Base-by-base conservation (phyloP, 2,797 vertebrate species). In the Schizopygopsis pylzovi region DNA sequence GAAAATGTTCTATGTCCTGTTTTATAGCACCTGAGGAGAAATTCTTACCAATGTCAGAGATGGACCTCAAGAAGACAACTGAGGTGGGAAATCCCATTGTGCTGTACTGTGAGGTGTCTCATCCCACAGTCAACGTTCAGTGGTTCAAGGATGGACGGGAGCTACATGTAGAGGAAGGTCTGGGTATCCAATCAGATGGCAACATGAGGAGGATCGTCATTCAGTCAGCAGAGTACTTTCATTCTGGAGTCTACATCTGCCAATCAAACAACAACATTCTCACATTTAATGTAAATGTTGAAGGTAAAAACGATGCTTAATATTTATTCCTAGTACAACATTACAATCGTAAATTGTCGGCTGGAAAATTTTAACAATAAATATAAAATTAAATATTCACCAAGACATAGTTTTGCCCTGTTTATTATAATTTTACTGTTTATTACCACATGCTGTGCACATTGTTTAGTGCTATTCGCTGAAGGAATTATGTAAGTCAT, bases 161-260 rank as follows among this genome's bases (percentile, higher is more conserved):
- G 84, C 91, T 96, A 7, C 83, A 90, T 56, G 41, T 65, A n/a
- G 84, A 56, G 0, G 93, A 95, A 0, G 91, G 88, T 13, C 80
- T 95, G 12, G 93, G 91, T 86, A 92, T 95, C 87, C 94, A 96
- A 81, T 93, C 95, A 8, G 94, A 95, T 6, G 94, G 95, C 12
- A 94, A 92, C 33, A 95, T 95, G 94, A 92, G 95, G 83, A 94
- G 95, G 90, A 92, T 95, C 0, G 92, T 96, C 81, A 93, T 96
- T 87, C 94, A 93, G 0, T 91, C 93, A 4, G 92, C 95, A n/a
- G 92, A 94, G 16, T 89, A 76, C 3, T 88, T 88, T 52, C 91
- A 95, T 87, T 91, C 95, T 75, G 95, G 95, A 41, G 88, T 92
- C 87, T 96, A 96, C 73, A 92, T 92, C 11, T 96, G 95, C 68